Conservation (phyloP, 2,888 invertebrate genomes). For the Archips crataeganus region DNA sequence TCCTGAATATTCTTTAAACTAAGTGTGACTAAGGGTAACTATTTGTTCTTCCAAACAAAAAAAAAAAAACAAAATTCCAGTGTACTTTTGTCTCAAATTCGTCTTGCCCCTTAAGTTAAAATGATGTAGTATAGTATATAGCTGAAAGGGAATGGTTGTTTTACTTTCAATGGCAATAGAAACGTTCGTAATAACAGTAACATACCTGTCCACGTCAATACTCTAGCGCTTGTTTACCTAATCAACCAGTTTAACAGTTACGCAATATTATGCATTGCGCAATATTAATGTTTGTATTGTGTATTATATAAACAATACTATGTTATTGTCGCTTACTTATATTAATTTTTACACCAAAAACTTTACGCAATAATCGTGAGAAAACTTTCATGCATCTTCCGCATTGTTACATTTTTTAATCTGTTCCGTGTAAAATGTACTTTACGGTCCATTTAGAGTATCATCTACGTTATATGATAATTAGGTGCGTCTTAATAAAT, state of each 20-base stretch:
- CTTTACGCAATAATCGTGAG: conserved; percentile 42
- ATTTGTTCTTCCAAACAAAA: no score
- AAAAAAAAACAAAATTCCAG: no score
- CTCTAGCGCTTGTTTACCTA: conserved; percentile 21
- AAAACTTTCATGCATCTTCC: conserved; percentile 42
- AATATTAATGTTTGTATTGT: conserved; percentile 41
- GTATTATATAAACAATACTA: conserved; percentile 39
- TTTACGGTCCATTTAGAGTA: conserved; percentile 19
- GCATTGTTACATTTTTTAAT: conserved; percentile 37
- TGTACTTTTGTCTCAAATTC: no score
- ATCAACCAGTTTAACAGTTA: conserved; percentile 29
- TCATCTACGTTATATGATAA: neutral
- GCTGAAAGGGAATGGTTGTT: no score
- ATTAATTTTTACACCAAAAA: conserved; percentile 33
- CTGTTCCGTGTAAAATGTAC: conserved; percentile 19
- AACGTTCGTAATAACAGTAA: neutral
- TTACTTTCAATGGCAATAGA: neutral
- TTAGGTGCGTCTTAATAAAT: neutral
- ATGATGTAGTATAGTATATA: no score
- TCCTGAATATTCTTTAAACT: no score
- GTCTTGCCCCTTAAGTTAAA: no score
- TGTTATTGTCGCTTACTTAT: conserved; percentile 41
- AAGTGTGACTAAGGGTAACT: no score
- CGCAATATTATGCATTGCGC: conserved; percentile 28
- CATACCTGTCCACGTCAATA: neutral